A percentile compares a stretch with the other conserved stretches of the same genome.
Conservation (phyloP, 2,888 invertebrate genomes). For the Lasiommata megera region DNA sequence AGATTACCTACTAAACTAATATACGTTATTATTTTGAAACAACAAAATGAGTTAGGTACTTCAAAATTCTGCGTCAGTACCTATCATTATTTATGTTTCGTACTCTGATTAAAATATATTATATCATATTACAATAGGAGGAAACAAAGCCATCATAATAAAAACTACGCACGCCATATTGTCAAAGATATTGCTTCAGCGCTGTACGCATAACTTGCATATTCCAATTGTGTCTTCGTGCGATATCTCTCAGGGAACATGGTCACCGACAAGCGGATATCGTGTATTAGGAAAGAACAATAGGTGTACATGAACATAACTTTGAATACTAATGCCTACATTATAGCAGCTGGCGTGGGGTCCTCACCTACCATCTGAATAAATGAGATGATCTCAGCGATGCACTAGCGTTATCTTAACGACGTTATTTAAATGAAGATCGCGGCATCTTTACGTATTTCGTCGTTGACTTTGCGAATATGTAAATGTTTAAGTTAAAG, state of each 20-base stretch:
- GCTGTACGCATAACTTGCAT: neutral
- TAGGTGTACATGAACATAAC: slow-evolving; percentile 47
- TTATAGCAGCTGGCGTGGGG: slow-evolving; percentile 37
- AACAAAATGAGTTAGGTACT: no score
- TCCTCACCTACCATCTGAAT: slow-evolving; percentile 30
- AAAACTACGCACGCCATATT: slow-evolving; percentile 1
- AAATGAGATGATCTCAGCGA: slow-evolving; percentile 32
- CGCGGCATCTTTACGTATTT: neutral
- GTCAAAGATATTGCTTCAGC: neutral
- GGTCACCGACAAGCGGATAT: slow-evolving; percentile 44
- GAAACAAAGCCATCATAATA: neutral
- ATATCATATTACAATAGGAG: neutral
- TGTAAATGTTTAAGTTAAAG: no score
- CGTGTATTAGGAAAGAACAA: slow-evolving; percentile 68
- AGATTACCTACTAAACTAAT: no score
- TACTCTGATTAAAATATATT: neutral
- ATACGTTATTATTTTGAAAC: no score
- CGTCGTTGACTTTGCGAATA: neutral
- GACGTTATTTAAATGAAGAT: slow-evolving; percentile 1
- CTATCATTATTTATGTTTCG: no score
- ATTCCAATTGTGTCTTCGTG: slow-evolving; percentile 19
- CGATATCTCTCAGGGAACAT: slow-evolving; percentile 25
- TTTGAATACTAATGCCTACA: slow-evolving; percentile 60
- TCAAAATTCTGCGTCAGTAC: no score
- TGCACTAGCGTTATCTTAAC: slow-evolving; percentile 28